Evolutionary conservation across 1,140 invertebrate species (phyloP).

Genomic region (Mercenaria mercenaria): DNA sequence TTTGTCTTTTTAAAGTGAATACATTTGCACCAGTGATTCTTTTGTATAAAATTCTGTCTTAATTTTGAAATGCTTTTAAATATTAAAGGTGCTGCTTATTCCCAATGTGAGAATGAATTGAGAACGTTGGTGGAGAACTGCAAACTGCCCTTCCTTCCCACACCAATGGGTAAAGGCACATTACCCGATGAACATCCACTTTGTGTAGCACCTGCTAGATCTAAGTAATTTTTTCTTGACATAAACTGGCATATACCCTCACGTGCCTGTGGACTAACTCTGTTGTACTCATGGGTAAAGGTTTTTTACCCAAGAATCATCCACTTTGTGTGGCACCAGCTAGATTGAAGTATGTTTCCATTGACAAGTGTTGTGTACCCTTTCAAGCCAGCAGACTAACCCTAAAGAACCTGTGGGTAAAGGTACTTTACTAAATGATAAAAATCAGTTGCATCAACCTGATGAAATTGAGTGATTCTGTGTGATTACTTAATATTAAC

Average conservation of each 20-base stretch:
- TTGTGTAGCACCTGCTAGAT: constrained; percentile 94
- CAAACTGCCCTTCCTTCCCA: constrained; percentile 95
- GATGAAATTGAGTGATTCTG: constrained; percentile 91
- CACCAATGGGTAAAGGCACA: constrained; percentile 99
- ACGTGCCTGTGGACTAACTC: too few relatives aligned
- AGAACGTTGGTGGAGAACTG: constrained; percentile 90
- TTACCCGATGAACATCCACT: constrained; percentile 92
- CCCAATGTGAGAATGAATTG: constrained; percentile 91
- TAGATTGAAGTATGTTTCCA: constrained; percentile 89
- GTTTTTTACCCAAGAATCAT: constrained; percentile 94
- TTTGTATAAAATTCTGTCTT: too few relatives aligned
- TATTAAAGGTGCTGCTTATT: constrained; percentile 91
- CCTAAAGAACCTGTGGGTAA: constrained; percentile 95
- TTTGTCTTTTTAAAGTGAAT: too few relatives aligned
- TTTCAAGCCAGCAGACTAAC: too few relatives aligned
- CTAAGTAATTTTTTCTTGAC: constrained; percentile 86
- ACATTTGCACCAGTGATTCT: too few relatives aligned
- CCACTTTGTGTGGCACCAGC: constrained; percentile 93
- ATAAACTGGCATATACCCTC: too few relatives aligned
- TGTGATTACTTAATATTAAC: constrained; percentile 92
- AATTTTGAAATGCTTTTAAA: neutral
- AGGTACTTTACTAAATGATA: constrained; percentile 90
- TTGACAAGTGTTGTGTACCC: too few relatives aligned
- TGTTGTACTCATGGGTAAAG: constrained; percentile 96
- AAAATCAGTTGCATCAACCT: constrained; percentile 92